Evolutionary conservation across 2,797 vertebrate genomes (phyloP).

Genomic region (Helicolenus hilgendorfi): DNA sequence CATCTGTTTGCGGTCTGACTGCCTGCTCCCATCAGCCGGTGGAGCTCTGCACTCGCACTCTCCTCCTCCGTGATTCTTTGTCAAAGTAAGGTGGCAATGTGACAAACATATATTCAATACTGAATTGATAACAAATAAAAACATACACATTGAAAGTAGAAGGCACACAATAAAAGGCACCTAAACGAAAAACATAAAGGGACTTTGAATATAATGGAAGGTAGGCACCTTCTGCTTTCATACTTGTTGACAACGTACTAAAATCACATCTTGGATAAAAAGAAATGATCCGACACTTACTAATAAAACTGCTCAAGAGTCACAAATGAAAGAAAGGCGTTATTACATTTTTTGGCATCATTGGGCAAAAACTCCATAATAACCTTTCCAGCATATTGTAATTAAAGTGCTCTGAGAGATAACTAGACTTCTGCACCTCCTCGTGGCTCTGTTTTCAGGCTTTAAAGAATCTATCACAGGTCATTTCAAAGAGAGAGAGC

Average conservation of each 20-base stretch:
- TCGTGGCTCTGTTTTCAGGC: too few relatives aligned
- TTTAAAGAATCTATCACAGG: too few relatives aligned
- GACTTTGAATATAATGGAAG: not conserved
- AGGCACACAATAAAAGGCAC: not conserved
- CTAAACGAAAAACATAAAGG: not conserved
- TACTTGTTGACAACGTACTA: not conserved
- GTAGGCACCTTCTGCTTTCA: too few relatives aligned
- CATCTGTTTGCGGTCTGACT: not conserved
- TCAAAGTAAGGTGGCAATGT: not conserved
- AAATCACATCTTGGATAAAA: not conserved
- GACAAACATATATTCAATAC: not conserved
- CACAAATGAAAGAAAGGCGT: not conserved
- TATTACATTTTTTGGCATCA: not conserved
- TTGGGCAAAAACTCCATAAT: too few relatives aligned
- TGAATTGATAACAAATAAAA: not conserved
- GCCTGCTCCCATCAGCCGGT: not conserved
- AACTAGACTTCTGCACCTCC: too few relatives aligned
- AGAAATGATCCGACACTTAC: not conserved
- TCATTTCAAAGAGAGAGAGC: too few relatives aligned
- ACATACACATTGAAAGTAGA: not conserved
- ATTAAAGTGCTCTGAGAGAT: too few relatives aligned
- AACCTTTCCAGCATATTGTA: too few relatives aligned
- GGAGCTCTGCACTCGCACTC: not conserved
- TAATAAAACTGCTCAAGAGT: not conserved
- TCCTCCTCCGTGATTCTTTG: not conserved